Evolutionary conservation across 2,797 vertebrate species (phyloP).

Genomic region (Hydrophis major): DNA sequence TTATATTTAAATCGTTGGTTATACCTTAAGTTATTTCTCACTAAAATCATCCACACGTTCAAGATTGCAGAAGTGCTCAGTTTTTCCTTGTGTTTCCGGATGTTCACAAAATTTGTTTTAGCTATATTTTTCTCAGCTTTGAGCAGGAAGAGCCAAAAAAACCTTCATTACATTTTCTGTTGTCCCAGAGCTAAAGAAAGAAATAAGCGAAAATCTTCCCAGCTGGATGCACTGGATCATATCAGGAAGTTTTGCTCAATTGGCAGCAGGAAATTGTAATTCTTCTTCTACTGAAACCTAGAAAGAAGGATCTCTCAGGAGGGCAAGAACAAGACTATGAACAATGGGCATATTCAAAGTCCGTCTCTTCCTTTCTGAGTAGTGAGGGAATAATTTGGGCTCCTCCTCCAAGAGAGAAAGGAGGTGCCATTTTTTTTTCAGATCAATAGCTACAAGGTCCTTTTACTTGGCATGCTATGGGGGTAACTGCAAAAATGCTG

Average conservation of each 20-base stretch:
- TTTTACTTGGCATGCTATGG: neutral
- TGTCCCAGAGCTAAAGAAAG: neutral
- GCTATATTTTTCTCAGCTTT: neutral
- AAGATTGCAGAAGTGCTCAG: neutral
- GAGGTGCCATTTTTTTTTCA: neutral
- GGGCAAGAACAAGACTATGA: neutral
- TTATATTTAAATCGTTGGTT: neutral
- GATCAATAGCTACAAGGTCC: neutral
- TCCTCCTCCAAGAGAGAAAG: neutral
- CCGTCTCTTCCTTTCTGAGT: neutral
- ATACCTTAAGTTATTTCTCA: neutral
- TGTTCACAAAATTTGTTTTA: neutral
- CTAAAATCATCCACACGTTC: neutral
- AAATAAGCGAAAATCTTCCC: neutral
- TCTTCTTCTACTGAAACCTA: neutral
- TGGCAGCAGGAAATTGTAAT: neutral
- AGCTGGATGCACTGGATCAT: neutral
- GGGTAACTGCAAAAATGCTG: neutral
- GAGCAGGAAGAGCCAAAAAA: neutral
- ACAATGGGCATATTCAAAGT: neutral
- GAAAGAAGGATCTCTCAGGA: neutral
- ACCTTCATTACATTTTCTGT: neutral
- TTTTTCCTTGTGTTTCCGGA: neutral
- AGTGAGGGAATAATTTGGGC: neutral
- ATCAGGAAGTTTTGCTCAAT: neutral